These are phyloP conservation scores for Lottia scabra DNA, from an alignment of 2,888 invertebrate species.

Conservation along the genomic window DNA sequence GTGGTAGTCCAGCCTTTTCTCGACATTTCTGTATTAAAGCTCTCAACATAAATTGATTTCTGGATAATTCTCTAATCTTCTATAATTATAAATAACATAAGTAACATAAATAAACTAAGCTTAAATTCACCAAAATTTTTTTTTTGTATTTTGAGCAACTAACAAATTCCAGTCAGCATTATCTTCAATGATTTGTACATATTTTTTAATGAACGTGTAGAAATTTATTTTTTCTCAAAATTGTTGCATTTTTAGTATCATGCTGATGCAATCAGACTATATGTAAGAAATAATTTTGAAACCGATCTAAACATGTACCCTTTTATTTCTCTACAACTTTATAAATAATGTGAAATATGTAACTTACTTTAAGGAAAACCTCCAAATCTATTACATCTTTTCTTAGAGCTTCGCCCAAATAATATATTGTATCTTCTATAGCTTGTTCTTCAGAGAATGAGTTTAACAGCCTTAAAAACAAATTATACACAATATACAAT, in stretches of 20 bases:
- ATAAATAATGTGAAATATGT: too few species aligned
- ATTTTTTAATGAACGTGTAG: too few species aligned
- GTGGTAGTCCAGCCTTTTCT: conserved; percentile 83
- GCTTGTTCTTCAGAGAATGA: conserved; percentile 98
- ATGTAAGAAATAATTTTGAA: too few species aligned
- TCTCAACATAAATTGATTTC: conserved; percentile 94
- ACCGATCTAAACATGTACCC: too few species aligned
- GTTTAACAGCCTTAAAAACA: conserved; percentile 79
- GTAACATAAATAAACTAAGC: not conserved
- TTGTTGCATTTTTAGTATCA: too few species aligned
- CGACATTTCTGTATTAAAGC: conserved; percentile 97
- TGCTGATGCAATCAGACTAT: too few species aligned
- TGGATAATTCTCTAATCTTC: conserved; percentile 93
- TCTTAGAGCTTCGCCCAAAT: conserved; percentile 93
- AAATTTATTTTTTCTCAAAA: too few species aligned
- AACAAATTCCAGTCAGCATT: too few species aligned
- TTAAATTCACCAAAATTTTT: not conserved
- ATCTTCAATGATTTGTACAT: too few species aligned
- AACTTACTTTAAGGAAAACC: conserved; percentile 84
- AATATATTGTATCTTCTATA: conserved; percentile 97
- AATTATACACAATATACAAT: too few species aligned
- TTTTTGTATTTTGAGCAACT: too few species aligned
- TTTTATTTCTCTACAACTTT: too few species aligned
- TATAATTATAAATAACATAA: conserved; percentile 60
- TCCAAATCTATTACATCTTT: conserved; percentile 94